A percentile compares a stretch with the other conserved stretches of the same genome.
These are phyloP conservation scores for Apostichopus japonicus DNA, from an alignment of 35 echinoderm and acorn worm genomes.

Conservation along the genomic window DNA sequence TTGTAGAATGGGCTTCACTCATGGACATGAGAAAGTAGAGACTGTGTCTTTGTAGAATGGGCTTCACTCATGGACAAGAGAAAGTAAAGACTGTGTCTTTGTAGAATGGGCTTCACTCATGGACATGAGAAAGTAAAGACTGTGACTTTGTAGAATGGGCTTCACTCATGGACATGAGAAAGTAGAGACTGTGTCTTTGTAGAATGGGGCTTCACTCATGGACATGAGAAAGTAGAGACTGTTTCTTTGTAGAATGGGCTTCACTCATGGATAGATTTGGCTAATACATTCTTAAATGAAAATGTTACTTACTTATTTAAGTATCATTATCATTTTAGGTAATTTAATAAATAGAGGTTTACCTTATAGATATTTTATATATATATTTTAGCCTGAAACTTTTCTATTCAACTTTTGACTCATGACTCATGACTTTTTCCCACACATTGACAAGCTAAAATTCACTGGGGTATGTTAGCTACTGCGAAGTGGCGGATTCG, in stretches of 20 bases:
- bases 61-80: constrained; percentile 8
- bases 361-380: too few species aligned
- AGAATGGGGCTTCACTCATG: too few species aligned
- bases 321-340: too few species aligned
- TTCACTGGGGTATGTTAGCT: too few species aligned
- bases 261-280: background rate
- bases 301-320: too few species aligned
- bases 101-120: too few species aligned
- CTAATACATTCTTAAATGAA: background rate
- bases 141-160: background rate
- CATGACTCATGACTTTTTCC: too few species aligned
- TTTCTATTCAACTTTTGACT: too few species aligned
- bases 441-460: too few species aligned
- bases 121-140: background rate
- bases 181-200: background rate
- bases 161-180: background rate
- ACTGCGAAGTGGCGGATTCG: too few species aligned
- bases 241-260: background rate
- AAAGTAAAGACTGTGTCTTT: background rate
- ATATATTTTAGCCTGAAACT: too few species aligned
- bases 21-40: background rate
- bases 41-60: background rate
- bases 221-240: background rate
- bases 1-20: constrained; percentile 20
- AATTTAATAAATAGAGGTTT: too few species aligned